Conservation (phyloP, 2,888 invertebrate species). For the Chironomus tentans region DNA sequence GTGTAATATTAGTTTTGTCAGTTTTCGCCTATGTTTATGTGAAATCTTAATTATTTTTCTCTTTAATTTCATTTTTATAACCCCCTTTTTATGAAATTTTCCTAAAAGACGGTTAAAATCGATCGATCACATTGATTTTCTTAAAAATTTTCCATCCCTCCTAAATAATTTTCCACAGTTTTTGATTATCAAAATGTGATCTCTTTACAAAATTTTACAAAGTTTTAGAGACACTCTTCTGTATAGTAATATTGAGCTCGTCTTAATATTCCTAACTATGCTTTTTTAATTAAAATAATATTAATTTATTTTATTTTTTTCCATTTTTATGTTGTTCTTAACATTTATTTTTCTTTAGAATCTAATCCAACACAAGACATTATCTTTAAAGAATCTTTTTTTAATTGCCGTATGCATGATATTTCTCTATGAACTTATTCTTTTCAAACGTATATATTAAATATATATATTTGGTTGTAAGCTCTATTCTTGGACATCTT, state of each 20-base stretch:
- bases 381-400: neutral
- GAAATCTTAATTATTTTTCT: constrained; percentile 10
- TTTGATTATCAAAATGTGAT: neutral
- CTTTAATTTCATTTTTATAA: neutral
- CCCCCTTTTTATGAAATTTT: neutral
- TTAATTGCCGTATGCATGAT: neutral
- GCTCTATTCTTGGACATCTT: no score
- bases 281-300: no score
- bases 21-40: constrained; percentile 27
- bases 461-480: neutral
- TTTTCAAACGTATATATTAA: neutral
- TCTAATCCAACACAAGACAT: neutral
- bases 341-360: neutral
- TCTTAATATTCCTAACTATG: neutral
- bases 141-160: neutral
- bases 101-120: neutral
- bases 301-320: neutral
- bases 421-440: neutral
- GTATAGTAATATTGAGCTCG: neutral
- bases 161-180: neutral
- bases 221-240: neutral
- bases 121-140: neutral
- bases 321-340: neutral
- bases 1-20: constrained; percentile 23
- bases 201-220: neutral